Conservation (phyloP, 2,113 vertebrate species). For the Synodontis membranacea region DNA sequence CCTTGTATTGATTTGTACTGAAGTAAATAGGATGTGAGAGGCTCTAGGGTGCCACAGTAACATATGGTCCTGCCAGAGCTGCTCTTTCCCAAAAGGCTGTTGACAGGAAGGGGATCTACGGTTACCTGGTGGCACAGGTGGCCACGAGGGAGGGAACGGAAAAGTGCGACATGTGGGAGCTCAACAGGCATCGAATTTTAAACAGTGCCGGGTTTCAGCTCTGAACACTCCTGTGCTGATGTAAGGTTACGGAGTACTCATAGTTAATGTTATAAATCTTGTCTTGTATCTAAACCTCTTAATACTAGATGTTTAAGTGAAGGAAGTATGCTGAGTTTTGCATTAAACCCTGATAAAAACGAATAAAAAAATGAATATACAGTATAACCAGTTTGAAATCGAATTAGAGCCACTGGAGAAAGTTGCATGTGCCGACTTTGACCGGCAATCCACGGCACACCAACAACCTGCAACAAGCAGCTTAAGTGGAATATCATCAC, state of each 20-base stretch:
- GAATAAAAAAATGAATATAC: not conserved
- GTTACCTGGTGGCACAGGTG: constrained; percentile 39
- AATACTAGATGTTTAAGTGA: not conserved
- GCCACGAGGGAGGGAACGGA: constrained; percentile 4
- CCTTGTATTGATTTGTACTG: constrained; percentile 29
- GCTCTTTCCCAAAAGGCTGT: constrained; percentile 21
- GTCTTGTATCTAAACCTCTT: too few species aligned
- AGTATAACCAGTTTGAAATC: not conserved
- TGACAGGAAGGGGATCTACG: constrained; percentile 20
- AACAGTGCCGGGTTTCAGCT: constrained; percentile 11
- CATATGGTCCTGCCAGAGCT: constrained; percentile 47
- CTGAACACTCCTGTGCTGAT: not conserved
- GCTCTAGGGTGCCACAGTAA: constrained; percentile 22
- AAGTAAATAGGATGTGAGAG: constrained; percentile 30
- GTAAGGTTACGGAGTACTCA: not conserved
- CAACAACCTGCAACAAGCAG: not conserved
- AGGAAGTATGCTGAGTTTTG: not conserved
- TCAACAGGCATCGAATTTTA: constrained; percentile 30
- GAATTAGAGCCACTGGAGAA: not conserved
- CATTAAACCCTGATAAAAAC: not conserved
- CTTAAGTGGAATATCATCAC: not conserved
- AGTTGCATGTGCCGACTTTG: not conserved
- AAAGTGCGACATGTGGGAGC: constrained; percentile 42
- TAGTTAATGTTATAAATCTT: not conserved
- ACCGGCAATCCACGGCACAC: not conserved